Conservation (phyloP, 1,140 invertebrate species). For the Drosophila ercepeae region DNA sequence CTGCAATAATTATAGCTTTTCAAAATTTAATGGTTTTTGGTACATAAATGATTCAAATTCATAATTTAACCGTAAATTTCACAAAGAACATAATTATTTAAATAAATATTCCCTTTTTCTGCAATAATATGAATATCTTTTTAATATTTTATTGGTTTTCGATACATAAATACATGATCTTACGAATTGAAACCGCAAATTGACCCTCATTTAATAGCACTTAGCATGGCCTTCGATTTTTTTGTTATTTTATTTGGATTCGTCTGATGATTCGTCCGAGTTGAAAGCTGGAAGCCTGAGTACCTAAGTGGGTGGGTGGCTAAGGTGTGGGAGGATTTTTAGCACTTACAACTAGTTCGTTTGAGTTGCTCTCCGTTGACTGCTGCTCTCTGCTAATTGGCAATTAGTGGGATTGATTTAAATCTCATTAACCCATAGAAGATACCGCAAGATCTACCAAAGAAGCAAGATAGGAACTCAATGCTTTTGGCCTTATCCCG, state of each 20-base stretch:
- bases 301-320: conserved; percentile 3
- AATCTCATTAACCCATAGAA: conserved; percentile 30
- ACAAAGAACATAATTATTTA: no score
- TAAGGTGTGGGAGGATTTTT: conserved; percentile 13
- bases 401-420: conserved; percentile 34
- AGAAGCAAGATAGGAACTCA: conserved; percentile 3
- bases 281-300: not conserved
- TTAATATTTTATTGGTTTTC: not conserved
- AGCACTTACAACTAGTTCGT: conserved; percentile 18
- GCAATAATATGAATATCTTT: not conserved
- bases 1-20: no score
- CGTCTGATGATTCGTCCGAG: not conserved
- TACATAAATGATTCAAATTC: no score
- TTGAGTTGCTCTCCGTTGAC: not conserved
- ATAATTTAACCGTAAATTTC: no score
- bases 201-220: conserved; percentile 1
- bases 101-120: no score
- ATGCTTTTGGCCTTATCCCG: no score
- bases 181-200: not conserved
- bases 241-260: not conserved
- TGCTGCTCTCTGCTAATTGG: conserved; percentile 16
- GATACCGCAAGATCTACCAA: no score
- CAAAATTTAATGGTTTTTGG: no score
- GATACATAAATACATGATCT: not conserved
- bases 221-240: not conserved